phyloP scores from a whole-genome alignment of 53 echinoderm and acorn worm genomes.

The Holothuria leucospilota region DNA sequence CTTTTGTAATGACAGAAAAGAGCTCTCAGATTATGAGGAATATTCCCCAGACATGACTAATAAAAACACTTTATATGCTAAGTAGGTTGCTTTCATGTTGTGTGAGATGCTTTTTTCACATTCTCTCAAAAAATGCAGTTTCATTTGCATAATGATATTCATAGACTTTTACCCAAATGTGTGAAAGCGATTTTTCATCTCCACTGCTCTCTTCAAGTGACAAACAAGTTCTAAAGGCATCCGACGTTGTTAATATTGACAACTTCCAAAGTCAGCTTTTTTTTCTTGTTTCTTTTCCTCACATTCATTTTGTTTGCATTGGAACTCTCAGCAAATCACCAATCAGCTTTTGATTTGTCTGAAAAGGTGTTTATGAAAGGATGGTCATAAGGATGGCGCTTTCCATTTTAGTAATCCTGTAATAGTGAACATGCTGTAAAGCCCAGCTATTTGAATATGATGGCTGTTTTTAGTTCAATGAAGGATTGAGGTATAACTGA shows the following conservation, averaged over 20 bases:
- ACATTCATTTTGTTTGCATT: not conserved
- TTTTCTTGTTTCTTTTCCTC: not conserved
- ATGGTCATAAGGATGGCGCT: too few relatives aligned
- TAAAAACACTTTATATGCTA: constrained; percentile 48
- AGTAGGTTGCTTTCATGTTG: constrained; percentile 39
- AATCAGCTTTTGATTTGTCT: too few relatives aligned
- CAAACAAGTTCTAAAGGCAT: constrained; percentile 48
- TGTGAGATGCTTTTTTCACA: constrained; percentile 18
- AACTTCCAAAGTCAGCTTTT: constrained; percentile 35
- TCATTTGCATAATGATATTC: constrained; percentile 50
- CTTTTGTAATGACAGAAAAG: too few relatives aligned
- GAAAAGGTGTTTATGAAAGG: too few relatives aligned
- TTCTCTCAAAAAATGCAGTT: constrained; percentile 12
- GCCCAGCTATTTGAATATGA: too few relatives aligned
- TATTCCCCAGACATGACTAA: constrained; percentile 15
- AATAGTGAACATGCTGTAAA: too few relatives aligned
- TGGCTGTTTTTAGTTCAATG: too few relatives aligned
- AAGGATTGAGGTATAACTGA: too few relatives aligned
- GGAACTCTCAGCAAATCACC: not conserved
- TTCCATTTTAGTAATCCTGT: too few relatives aligned
- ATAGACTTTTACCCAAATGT: constrained; percentile 40
- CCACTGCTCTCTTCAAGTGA: constrained; percentile 24
- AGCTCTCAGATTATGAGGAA: too few relatives aligned
- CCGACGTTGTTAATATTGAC: constrained; percentile 37
- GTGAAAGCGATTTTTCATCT: constrained; percentile 46